Conservation (phyloP, 2,888 invertebrate genomes). For the Xylota segnis region DNA sequence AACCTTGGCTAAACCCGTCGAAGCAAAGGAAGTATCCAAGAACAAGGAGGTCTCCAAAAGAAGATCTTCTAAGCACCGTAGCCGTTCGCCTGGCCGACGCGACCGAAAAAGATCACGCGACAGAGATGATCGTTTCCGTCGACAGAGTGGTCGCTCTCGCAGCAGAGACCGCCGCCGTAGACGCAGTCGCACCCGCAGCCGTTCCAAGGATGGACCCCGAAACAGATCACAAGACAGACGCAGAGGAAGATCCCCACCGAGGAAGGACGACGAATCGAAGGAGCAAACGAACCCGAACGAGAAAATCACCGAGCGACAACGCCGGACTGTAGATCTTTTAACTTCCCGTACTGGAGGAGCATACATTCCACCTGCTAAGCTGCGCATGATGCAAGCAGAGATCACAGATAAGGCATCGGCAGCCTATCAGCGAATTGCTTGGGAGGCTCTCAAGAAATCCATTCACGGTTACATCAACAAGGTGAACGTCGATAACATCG, state of each 20-base stretch:
- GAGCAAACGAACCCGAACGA: conserved; percentile 79
- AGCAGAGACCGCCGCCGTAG: conserved; percentile 68
- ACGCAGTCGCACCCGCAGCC: conserved; percentile 74
- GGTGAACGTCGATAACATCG: conserved; percentile 97
- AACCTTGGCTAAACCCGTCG: neutral
- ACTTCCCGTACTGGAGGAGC: conserved; percentile 96
- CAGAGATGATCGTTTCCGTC: conserved; percentile 41
- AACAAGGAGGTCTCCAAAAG: conserved; percentile 17
- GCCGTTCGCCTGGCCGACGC: conserved; percentile 31
- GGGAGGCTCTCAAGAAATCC: conserved; percentile 99
- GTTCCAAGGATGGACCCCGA: conserved; percentile 43
- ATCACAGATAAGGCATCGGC: conserved; percentile 98
- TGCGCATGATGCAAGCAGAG: conserved; percentile 97
- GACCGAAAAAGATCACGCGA: conserved; percentile 45
- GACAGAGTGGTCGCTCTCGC: conserved; percentile 47
- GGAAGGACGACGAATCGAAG: conserved; percentile 79
- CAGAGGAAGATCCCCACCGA: conserved; percentile 24
- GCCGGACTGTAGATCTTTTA: conserved; percentile 87
- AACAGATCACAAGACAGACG: conserved; percentile 25
- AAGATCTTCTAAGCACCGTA: conserved; percentile 34
- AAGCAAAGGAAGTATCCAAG: neutral
- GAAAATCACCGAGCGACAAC: conserved; percentile 82
- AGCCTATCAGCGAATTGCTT: conserved; percentile 97
- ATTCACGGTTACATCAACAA: conserved; percentile 99
- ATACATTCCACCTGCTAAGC: conserved; percentile 98